Evolutionary conservation across 2,113 vertebrate species (phyloP).

Genomic region (Varanus salvator): DNA sequence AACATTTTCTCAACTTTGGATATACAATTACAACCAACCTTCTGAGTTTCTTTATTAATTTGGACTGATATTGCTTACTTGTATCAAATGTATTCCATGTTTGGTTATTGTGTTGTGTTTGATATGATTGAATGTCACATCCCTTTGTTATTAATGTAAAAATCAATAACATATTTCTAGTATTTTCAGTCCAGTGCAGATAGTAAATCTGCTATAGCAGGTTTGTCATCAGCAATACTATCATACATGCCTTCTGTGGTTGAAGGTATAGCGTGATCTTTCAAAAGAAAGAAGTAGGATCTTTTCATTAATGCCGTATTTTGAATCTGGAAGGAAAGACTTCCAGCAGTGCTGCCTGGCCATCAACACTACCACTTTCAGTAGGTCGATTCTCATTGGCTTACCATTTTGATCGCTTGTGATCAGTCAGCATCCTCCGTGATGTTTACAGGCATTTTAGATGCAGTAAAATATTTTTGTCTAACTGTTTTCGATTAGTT

Average conservation of each 20-base stretch:
- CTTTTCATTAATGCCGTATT: not conserved
- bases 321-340: not conserved
- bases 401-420: not conserved
- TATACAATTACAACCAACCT: too few relatives aligned
- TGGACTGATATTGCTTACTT: too few relatives aligned
- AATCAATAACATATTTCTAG: too few relatives aligned
- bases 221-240: not conserved
- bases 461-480: not conserved
- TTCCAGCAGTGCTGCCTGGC: not conserved
- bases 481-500: not conserved
- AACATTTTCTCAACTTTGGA: too few relatives aligned
- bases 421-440: not conserved
- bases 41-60: too few relatives aligned
- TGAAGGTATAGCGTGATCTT: not conserved
- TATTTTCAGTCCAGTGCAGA: too few relatives aligned
- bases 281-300: not conserved
- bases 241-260: not conserved
- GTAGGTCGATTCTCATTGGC: not conserved
- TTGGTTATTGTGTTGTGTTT: too few relatives aligned
- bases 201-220: not conserved
- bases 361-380: too few relatives aligned
- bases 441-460: not conserved
- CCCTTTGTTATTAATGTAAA: too few relatives aligned
- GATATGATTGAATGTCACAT: too few relatives aligned
- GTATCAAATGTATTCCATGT: too few relatives aligned